Evolutionary conservation across 2,797 vertebrate genomes (phyloP).

Genomic region (Echeneis naucrates): DNA sequence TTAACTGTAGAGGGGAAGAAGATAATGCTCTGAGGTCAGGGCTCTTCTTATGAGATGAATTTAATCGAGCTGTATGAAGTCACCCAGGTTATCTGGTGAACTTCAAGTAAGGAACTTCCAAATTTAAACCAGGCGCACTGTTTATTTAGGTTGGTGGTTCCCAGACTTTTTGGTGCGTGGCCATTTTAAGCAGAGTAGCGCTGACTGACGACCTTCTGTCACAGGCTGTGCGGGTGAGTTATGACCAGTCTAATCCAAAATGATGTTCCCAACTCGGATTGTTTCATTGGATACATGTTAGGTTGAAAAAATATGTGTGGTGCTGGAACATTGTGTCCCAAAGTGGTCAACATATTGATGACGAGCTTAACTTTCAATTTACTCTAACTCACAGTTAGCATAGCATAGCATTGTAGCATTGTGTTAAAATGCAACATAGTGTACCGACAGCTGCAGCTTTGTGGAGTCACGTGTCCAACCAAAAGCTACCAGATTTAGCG

Average conservation of each 20-base stretch:
- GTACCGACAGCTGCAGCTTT: neutral
- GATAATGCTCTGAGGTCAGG: slow-evolving; percentile 13
- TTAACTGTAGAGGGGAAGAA: slow-evolving; percentile 24
- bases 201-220: neutral
- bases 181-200: neutral
- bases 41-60: slow-evolving; percentile 8
- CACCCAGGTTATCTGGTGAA: slow-evolving; percentile 6
- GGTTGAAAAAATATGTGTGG: neutral
- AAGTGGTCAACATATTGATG: neutral
- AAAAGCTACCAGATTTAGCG: neutral
- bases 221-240: neutral
- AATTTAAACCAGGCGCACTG: slow-evolving; percentile 11
- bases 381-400: too few species aligned
- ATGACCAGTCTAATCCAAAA: neutral
- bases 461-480: neutral
- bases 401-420: too few species aligned
- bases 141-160: neutral
- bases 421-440: neutral
- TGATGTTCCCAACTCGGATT: neutral
- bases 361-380: too few species aligned
- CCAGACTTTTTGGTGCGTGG: slow-evolving; percentile 1
- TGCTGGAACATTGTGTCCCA: neutral
- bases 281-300: slow-evolving; percentile 5
- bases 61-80: neutral
- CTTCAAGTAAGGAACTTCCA: neutral